Base-by-base conservation (phyloP, 1,140 invertebrate species). In the Probaryconus sp. region DNA sequence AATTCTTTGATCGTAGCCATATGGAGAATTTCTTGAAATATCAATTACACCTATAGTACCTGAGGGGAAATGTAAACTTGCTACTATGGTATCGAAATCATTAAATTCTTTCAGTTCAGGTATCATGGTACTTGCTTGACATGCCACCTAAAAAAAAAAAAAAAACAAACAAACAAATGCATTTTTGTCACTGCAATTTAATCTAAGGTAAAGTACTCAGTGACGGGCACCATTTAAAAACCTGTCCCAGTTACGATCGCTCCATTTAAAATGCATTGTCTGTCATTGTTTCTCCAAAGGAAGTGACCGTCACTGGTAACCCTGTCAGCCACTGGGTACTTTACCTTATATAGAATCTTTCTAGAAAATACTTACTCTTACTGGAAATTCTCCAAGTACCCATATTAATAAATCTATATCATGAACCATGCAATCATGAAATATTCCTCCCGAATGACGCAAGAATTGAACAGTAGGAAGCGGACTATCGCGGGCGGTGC, bases 361-460 rank as follows among this genome's bases (percentile, higher is more conserved):
- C n/a, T n/a, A n/a, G n/a, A n/a, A 18, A 21, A 31, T 58, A 13
- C 4, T 37, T 53, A 86, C 84, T 75, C 84, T 88, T 1, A 76
- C 80, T 1, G 92, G 92, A 40, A 87, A 88, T 80, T 92, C 91
- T 3, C 91, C 91, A 13, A 91, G 78, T n/a, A 92, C 73, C 90
- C 90, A 92, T 50, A 89, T 88, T 2, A 88, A 79, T 72, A 91
- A 83, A 63, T 93, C 93, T 58, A 94, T 90, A 80, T 94, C 93
- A 68, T 94, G 93, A 3, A 94, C 92, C 42, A 91, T 88, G 63
- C 92, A 93, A 78, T 94, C 93, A 58, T 92, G 91, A 73, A 92
- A 93, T 24, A 94, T 92, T n/a, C 92, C 92, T 58, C 92, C 92
- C 67, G 92, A 93, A 5, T 74, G 86, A 71, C 88, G 89, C 2